Conservation (phyloP, 2,797 vertebrate species). For the Lagodon rhomboides region DNA sequence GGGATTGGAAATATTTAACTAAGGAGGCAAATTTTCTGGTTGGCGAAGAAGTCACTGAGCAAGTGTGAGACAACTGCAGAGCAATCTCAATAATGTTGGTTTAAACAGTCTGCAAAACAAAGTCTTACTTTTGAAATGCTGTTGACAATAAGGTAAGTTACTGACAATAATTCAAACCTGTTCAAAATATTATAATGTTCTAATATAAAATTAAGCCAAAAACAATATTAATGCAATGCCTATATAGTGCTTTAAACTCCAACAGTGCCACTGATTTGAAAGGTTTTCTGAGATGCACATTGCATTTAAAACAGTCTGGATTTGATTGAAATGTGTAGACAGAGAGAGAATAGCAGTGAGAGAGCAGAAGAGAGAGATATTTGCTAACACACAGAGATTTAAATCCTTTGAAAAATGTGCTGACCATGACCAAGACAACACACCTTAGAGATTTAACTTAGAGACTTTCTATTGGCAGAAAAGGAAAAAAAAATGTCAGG, state of each 20-base stretch:
- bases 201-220: neutral
- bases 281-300: neutral
- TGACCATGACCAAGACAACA: constrained; percentile 61
- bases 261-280: neutral
- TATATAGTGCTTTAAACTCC: neutral
- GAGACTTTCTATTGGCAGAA: constrained; percentile 41
- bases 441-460: constrained; percentile 48
- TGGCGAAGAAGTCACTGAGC: neutral
- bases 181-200: too few relatives aligned
- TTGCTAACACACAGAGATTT: constrained; percentile 62
- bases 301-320: constrained; percentile 19
- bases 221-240: neutral
- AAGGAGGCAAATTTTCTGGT: neutral
- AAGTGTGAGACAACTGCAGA: neutral
- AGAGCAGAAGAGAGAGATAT: constrained; percentile 32
- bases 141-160: neutral
- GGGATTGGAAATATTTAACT: neutral
- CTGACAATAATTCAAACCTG: neutral
- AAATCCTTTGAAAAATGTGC: constrained; percentile 67
- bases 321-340: constrained; percentile 17
- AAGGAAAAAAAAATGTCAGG: constrained; percentile 30
- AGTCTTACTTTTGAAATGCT: too few relatives aligned
- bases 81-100: too few relatives aligned
- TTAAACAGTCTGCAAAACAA: too few relatives aligned
- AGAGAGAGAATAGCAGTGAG: constrained; percentile 6